A percentile compares a stretch with the other conserved stretches of the same genome.
These are phyloP conservation scores for Neodiprion lecontei DNA, from an alignment of 1,140 invertebrate species.

Conservation along the genomic window DNA sequence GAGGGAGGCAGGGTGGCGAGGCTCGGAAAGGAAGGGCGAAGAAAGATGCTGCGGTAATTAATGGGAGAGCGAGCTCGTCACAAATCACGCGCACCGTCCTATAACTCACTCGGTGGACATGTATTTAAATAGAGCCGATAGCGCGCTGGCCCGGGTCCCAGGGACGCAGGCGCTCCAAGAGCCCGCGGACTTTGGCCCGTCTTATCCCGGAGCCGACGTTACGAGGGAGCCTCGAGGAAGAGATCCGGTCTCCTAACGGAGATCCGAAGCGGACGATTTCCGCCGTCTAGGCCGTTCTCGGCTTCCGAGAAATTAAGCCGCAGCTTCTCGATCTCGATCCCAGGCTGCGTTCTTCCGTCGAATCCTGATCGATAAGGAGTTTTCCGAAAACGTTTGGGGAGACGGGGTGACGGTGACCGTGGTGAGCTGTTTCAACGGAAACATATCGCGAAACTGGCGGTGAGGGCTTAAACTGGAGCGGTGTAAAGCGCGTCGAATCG, in stretches of 20 bases:
- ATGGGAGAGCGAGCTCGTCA: constrained; percentile 52
- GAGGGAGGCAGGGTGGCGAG: constrained; percentile 16
- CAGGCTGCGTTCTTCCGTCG: too few relatives aligned
- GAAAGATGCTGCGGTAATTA: constrained; percentile 58
- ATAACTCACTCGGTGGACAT: constrained; percentile 52
- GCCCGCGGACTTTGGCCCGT: background rate
- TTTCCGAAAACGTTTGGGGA: too few relatives aligned
- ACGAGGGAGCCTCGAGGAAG: constrained; percentile 22
- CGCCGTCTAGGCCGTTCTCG: too few relatives aligned
- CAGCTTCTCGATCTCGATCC: too few relatives aligned
- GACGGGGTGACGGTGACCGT: background rate
- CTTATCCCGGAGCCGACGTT: background rate
- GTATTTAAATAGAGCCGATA: constrained; percentile 57
- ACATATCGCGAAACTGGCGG: background rate
- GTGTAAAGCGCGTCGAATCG: background rate
- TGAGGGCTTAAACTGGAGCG: background rate
- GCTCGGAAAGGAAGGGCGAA: constrained; percentile 44
- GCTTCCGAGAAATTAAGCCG: background rate
- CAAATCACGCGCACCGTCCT: constrained; percentile 54
- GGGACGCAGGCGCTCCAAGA: constrained; percentile 12
- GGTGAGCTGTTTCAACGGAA: background rate
- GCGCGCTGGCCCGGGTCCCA: constrained; percentile 24
- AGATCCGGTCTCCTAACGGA: background rate
- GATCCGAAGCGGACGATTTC: too few relatives aligned
- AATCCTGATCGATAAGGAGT: too few relatives aligned